Base-by-base conservation (phyloP, 2,797 vertebrate species). In the Fundulus diaphanus region DNA sequence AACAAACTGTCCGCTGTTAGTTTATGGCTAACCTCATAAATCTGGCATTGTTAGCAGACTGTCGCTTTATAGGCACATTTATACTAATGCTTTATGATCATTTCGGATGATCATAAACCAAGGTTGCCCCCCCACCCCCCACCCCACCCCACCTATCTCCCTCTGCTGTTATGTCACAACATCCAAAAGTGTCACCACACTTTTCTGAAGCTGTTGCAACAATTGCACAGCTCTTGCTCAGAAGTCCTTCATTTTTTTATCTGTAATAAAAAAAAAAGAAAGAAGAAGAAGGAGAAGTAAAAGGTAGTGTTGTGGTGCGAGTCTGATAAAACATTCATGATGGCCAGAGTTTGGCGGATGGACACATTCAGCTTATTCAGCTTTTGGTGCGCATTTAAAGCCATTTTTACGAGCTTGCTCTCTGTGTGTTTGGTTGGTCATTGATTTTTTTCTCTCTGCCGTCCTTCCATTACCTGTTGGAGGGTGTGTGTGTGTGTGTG, bases 401-500 rank as follows among this genome's bases (percentile, higher is more conserved):
- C 86, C 88, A 89, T 94, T 94, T n/a, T 94, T 82, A 90, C 91
- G 90, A 83, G 89, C 88, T 89, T 78, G 81, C 86, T 88, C 90
- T 91, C 87, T 84, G 35, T 84, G 35, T 87, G 92, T 90, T 88
- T 94, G 87, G 85, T 84, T 89, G 88, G 86, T 81, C 91, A 95
- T 94, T 93, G 93, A 94, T 94, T 94, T 94, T 91, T n/a, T n/a
- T 85, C 82, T 90, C 83, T 85, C 88, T 85, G 85, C 88, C 88
- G 86, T 92, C 44, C 48, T 75, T 93, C 89, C 87, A 92, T 94
- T 94, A 95, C 94, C 93, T 95, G 94, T 94, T 93, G 94, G 90
- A 93, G 82, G 83, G 29, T 61, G 31, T 31, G 18, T 5, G 59
- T 20, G 20, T 35, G 59, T n/a, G n/a, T n/a, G n/a, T n/a, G n/a